Base-by-base conservation (phyloP, 1,140 invertebrate genomes). In the Hetaerina americana region DNA sequence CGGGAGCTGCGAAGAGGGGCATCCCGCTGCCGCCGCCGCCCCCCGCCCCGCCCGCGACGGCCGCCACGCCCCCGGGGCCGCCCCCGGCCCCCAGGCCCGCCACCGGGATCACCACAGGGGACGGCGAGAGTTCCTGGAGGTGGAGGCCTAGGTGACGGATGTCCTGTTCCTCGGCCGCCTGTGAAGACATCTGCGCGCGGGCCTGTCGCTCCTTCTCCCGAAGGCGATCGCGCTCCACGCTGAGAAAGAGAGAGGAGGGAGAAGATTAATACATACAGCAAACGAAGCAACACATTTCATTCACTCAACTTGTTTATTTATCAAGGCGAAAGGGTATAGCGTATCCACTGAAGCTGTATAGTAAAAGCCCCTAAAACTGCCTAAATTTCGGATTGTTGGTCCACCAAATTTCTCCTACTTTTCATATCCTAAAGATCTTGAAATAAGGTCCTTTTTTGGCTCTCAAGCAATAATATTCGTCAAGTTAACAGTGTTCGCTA, bases 191-290 rank as follows among this genome's bases (percentile, higher is more conserved):
- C 80, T 88, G 87, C 76, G 86, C 87, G 72, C 89, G 84, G 77
- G 88, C 88, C 79, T 87, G 86, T 79, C 88, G 84, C 80, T 90
- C 88, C 79, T 85, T 83, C 82, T 91, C 89, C 74, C 89, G 87
- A 79, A 88, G 86, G 75, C 88, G 84, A 80, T 89, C 88, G 79
- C 88, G 85, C 78, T 90, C 89, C 82, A 89, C 87, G 78, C 87
- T 89, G 82, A 12, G 86, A 86, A 75, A 79, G 75, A 78, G 80
- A 78, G 76, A 76, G 72, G 66, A 31, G 66, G 66, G 70, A 66
- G 73, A 72, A 68, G n/a, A n/a, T n/a, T n/a, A n/a, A n/a, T n/a
- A n/a, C n/a, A n/a, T n/a, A n/a, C n/a, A n/a, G n/a, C n/a, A n/a
- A n/a, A n/a, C n/a, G n/a, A n/a, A n/a, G n/a, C n/a, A n/a, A n/a